Base-by-base conservation (phyloP, 2,888 invertebrate species). In the Eilema caniola region DNA sequence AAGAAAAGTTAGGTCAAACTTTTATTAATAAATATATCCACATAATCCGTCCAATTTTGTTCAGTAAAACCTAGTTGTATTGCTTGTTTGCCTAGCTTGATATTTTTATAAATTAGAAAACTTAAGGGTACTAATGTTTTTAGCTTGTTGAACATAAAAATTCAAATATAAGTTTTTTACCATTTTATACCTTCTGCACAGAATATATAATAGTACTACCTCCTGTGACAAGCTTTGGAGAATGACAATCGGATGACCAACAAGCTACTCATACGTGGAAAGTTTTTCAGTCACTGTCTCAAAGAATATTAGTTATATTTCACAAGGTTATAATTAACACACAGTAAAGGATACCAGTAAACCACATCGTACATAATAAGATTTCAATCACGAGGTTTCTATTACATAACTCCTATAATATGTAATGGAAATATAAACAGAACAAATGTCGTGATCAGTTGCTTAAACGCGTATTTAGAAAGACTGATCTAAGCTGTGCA, bases 401-500 rank as follows among this genome's bases (percentile, higher is more conserved):
- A 20, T 61, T 69, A 63, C 16, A 25, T 59, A 61, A 2, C n/a
- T n/a, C 5, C 28, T 61, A 33, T 71, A 66, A 57, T 68, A 56
- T 53, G 41, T 63, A 23, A 65, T 25, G 20, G 67, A 33, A 71
- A 74, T 41, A 63, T 62, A 60, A 25, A 31, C 28, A 10, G 60
- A 14, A 20, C 20, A 60, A 64, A 53, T 31, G 62, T 73, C 73
- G 31, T 71, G 64, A 70, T 63, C 28, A 65, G 14, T 23, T 62
- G 61, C 56, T 60, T 66, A 66, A 53, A 53, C 53, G 53, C 53
- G 53, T 66, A 66, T 60, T 66, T 66, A 66, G 67, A 71, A 72
- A 77, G 57, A 67, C 70, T 80, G 78, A 78, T 71, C 76, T 78
- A 72, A 80, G 65, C 67, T 66, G 37, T 57, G 4, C 24, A 66